Evolutionary conservation across 2,888 invertebrate species (phyloP).

Genomic region (Thereva nobilitata): DNA sequence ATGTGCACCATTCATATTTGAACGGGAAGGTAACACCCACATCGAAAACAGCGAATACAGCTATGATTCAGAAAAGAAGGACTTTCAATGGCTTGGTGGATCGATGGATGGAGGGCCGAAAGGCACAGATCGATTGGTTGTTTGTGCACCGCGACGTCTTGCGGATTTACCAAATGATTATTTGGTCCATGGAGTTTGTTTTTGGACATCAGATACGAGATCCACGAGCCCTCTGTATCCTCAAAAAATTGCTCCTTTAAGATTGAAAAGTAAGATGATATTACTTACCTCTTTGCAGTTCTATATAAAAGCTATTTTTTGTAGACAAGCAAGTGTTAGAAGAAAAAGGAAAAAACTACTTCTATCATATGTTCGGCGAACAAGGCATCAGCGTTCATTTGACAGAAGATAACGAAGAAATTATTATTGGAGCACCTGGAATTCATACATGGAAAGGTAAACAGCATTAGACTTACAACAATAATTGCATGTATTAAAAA

Average conservation of each 20-base stretch:
- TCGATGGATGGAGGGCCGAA: slow-evolving; percentile 59
- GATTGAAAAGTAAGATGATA: slow-evolving; percentile 45
- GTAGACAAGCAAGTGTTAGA: slow-evolving; percentile 48
- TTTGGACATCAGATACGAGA: slow-evolving; percentile 54
- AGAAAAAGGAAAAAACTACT: slow-evolving; percentile 44
- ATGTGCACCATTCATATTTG: slow-evolving; percentile 57
- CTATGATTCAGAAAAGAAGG: slow-evolving; percentile 55
- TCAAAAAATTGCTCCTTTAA: slow-evolving; percentile 54
- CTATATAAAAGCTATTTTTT: neutral
- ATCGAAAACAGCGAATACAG: slow-evolving; percentile 50
- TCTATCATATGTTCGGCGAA: slow-evolving; percentile 54
- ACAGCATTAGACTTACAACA: neutral
- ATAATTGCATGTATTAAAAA: neutral
- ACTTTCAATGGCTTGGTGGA: slow-evolving; percentile 61
- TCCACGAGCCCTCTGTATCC: slow-evolving; percentile 49
- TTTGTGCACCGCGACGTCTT: slow-evolving; percentile 56
- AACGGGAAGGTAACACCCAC: slow-evolving; percentile 52
- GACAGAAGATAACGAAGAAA: slow-evolving; percentile 55
- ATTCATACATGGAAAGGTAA: slow-evolving; percentile 55
- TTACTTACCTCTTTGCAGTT: neutral
- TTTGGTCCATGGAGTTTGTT: slow-evolving; percentile 58
- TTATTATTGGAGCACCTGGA: slow-evolving; percentile 57
- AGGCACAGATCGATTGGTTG: slow-evolving; percentile 57
- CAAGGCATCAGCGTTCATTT: slow-evolving; percentile 57
- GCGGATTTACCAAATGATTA: slow-evolving; percentile 50